Evolutionary conservation across 2,113 vertebrate genomes (phyloP), one percentile per base, ranked within the genome.

Genomic region (Clinocottus analis): DNA sequence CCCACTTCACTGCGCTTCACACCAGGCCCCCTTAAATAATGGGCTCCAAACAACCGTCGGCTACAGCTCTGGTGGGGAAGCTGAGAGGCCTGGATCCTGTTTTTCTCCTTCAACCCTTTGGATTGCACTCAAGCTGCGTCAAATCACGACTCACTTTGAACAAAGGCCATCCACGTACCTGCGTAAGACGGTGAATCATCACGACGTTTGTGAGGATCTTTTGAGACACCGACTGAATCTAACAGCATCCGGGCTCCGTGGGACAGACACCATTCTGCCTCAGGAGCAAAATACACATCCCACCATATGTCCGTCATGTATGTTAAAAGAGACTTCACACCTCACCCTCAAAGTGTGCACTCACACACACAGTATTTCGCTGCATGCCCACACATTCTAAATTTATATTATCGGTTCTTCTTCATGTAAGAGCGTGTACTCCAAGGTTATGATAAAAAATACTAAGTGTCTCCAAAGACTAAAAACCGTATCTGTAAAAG

Each of bases 81-180:
- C 23, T 14, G 14, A 8, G 8, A n/a, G 11, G 31, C 3, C 7
- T 64, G 33, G 60, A 39, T 59, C 68, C 11, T 29, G 33, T 1
- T 13, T 55, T 59, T 39, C 41, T 7, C 65, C 27, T 49, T 16
- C 31, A 33, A 45, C n/a, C 53, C 58, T 29, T n/a, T 16, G 25
- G 72, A 72, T 58, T 33, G 31, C 63, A 58, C n/a, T 53, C 43
- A 77, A 35, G 37, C 61, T 51, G 67, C 47, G 77, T 63, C 25
- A 45, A 62, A 80, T 77, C 76, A 79, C 23, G 43, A 72, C 76
- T 79, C 41, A 58, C 39, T 60, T 37, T 3, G 29, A 59, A 23
- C 59, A 31, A n/a, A 6, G 10, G 60, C 58, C 43, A 64, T 72
- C 35, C 8, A 33, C 41, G 16, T 47, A 29, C 27, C 16, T 29